Evolutionary conservation across 2,888 invertebrate species (phyloP), one percentile per base, ranked within the genome.

Genomic region (Scaptomyza polygonia): DNA sequence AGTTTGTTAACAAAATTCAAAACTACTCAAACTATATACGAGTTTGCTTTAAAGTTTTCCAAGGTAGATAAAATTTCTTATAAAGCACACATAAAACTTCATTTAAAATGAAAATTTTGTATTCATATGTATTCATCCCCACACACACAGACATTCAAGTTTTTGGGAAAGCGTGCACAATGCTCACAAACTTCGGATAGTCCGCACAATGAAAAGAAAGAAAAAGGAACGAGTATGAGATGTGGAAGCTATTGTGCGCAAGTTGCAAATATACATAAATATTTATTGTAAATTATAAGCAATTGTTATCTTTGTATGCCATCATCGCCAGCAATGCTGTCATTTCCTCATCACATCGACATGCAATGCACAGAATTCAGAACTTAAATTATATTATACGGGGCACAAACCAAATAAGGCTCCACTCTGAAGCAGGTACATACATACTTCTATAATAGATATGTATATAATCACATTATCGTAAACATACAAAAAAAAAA

Each of bases 261-360:
- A 56, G 30, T 45, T 34, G 65, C 65, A 47, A 57, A 16, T 16
- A 1, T 39, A 36, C 69, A 77, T 72, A 72, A 81, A 81, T 73
- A 73, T 76, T 85, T 80, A 76, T 76, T 66, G 71, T 39, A 47
- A 54, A 71, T 53, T 53, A 69, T 72, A 75, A 75, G 81, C 85
- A 79, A 72, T 74, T 79, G 65, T 62, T 82, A 82, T 85, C 82
- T 79, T 67, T 83, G 64, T 70, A 47, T 63, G 79, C 56, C 75
- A 76, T 61, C 77, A 64, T 47, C 58, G 40, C 39, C 34, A 34
- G 34, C 36, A 47, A 12, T 39, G 32, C 53, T 54, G 45, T 47
- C 47, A 16, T 12, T 29, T 52, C 8, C 34, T 45, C 30, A 51
- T 56, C 55, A 53, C 63, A 76, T 79, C 66, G 67, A 59, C 57